A percentile compares a stretch with the other conserved stretches of the same genome.
phyloP scores from a whole-genome alignment of 2,113 vertebrate species.

The Heterotis niloticus region DNA sequence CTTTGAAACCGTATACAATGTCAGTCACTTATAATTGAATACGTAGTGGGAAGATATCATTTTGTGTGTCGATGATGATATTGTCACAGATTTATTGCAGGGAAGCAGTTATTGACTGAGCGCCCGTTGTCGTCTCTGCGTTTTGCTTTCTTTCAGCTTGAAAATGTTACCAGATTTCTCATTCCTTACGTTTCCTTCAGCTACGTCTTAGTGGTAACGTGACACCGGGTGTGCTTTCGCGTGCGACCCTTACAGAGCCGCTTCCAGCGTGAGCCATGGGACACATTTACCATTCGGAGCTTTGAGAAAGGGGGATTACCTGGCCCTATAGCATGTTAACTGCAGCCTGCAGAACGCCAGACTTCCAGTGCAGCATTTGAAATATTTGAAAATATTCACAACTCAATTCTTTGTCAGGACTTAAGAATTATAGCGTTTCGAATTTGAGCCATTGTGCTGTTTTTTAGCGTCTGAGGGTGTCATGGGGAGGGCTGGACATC shows the following conservation, averaged over 20 bases:
- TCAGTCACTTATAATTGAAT: background rate
- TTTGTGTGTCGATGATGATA: background rate
- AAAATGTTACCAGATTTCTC: background rate
- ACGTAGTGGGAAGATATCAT: background rate
- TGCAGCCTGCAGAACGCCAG: background rate
- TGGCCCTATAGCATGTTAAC: background rate
- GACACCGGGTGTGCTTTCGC: background rate
- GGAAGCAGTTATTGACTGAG: background rate
- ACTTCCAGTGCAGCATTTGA: background rate
- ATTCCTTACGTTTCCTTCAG: background rate
- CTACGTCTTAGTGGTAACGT: background rate
- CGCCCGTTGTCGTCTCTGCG: background rate
- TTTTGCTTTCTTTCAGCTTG: background rate
- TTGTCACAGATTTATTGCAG: constrained; percentile 1
- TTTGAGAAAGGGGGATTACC: background rate
- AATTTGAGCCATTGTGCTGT: background rate
- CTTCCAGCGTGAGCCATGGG: background rate
- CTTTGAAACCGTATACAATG: background rate
- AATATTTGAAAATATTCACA: background rate
- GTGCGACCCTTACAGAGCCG: background rate
- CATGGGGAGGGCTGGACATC: constrained; percentile 1
- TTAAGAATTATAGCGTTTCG: too few species aligned
- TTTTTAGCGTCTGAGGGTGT: background rate
- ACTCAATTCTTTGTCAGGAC: background rate
- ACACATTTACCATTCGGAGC: background rate